A percentile compares a stretch with the other conserved stretches of the same genome.
Evolutionary conservation across 2,888 invertebrate species (phyloP).

Genomic region (Tipula vernalis): DNA sequence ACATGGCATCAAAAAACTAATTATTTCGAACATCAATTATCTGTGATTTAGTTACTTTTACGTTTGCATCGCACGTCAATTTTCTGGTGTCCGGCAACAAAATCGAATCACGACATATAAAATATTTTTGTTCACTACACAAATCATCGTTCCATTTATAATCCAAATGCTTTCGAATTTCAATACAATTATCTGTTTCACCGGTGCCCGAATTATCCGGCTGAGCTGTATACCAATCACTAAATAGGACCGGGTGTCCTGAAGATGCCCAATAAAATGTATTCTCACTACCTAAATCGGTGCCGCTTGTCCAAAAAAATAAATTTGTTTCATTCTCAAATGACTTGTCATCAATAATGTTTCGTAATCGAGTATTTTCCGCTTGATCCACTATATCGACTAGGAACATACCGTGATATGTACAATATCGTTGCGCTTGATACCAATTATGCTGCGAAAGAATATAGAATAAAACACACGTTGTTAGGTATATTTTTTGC

Average conservation of each 20-base stretch:
- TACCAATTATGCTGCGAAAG: not conserved
- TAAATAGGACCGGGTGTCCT: not conserved
- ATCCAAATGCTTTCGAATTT: not conserved
- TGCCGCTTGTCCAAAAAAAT: not conserved
- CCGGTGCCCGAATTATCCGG: not conserved
- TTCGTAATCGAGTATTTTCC: not conserved
- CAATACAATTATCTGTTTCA: not conserved
- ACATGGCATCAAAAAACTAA: not conserved
- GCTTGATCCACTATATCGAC: not conserved
- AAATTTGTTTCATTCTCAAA: not conserved
- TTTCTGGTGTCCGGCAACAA: not conserved
- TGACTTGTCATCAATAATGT: not conserved
- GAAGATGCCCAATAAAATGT: not conserved
- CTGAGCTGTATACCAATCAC: not conserved
- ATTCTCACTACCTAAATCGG: not conserved
- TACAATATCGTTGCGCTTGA: not conserved
- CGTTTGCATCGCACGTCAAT: not conserved
- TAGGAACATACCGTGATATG: not conserved
- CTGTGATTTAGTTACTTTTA: not conserved
- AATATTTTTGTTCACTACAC: not conserved
- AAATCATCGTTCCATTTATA: not conserved
- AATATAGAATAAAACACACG: not conserved
- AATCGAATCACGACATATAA: not conserved
- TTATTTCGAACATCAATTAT: not conserved
- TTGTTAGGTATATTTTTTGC: not conserved